A percentile compares a stretch with the other conserved stretches of the same genome.
These are phyloP conservation scores for Pseudeuparius sepicola DNA, from an alignment of 2,888 invertebrate genomes.

Conservation along the genomic window DNA sequence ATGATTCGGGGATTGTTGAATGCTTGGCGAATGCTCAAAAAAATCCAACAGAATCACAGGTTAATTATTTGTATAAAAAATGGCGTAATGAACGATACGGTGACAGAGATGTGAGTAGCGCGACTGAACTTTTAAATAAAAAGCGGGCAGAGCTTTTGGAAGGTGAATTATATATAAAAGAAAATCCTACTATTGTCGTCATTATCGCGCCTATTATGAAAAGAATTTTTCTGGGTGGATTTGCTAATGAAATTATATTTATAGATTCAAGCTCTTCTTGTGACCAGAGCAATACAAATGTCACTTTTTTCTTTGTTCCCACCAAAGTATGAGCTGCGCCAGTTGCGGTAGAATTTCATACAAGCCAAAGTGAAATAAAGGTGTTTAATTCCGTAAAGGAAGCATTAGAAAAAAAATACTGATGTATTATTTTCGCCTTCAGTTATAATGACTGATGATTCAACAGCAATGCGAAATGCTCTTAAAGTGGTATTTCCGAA, in stretches of 20 bases:
- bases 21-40: slow-evolving; percentile 6
- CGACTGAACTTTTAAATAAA: slow-evolving; percentile 10
- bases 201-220: slow-evolving; percentile 13
- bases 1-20: slow-evolving; percentile 4
- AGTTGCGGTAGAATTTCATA: too few relatives aligned
- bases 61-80: slow-evolving; percentile 9
- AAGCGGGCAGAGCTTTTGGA: slow-evolving; percentile 11
- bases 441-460: slow-evolving; percentile 7
- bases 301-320: slow-evolving; percentile 12
- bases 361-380: too few relatives aligned
- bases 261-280: slow-evolving; percentile 9
- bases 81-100: slow-evolving; percentile 8
- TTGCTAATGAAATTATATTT: slow-evolving; percentile 12
- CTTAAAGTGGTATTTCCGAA: slow-evolving; percentile 5
- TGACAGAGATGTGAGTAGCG: slow-evolving; percentile 11
- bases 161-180: slow-evolving; percentile 8
- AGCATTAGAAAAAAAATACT: too few relatives aligned
- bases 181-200: too few relatives aligned
- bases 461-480: slow-evolving; percentile 7
- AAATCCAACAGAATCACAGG: slow-evolving; percentile 5
- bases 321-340: slow-evolving; percentile 4
- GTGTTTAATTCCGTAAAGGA: too few relatives aligned
- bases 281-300: slow-evolving; percentile 13
- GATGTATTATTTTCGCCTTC: too few relatives aligned
- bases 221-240: slow-evolving; percentile 10